A percentile compares a stretch with the other conserved stretches of the same genome.
These are phyloP conservation scores for Lordiphosa stackelbergi DNA, from an alignment of 1,140 invertebrate species.

Conservation along the genomic window DNA sequence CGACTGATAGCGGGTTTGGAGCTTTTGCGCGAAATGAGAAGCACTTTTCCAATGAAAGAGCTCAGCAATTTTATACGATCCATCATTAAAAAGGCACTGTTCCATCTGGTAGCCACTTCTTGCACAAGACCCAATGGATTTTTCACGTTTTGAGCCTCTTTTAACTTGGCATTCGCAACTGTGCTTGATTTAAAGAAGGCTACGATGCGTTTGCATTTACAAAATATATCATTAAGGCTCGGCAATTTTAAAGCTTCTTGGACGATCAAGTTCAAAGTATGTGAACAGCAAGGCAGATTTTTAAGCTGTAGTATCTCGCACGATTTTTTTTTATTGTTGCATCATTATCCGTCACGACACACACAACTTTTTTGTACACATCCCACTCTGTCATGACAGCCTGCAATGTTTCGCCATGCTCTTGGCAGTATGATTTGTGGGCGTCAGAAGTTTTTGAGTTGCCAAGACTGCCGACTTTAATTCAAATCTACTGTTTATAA, in stretches of 20 bases:
- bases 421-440: slow-evolving; percentile 12
- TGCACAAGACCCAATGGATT: slow-evolving; percentile 10
- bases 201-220: slow-evolving; percentile 21
- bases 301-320: too few relatives aligned
- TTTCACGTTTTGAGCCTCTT: slow-evolving; percentile 14
- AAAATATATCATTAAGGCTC: slow-evolving; percentile 6
- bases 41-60: slow-evolving; percentile 1
- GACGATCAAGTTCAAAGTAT: too few relatives aligned
- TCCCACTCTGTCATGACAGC: slow-evolving; percentile 11
- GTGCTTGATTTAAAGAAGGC: slow-evolving; percentile 15
- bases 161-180: slow-evolving; percentile 12
- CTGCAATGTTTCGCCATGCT: slow-evolving; percentile 7
- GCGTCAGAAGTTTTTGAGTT: neutral
- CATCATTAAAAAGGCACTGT: slow-evolving; percentile 13
- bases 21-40: slow-evolving; percentile 4
- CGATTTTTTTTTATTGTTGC: neutral
- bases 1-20: too few relatives aligned
- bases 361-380: slow-evolving; percentile 17
- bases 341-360: slow-evolving; percentile 20
- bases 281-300: too few relatives aligned
- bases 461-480: neutral
- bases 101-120: slow-evolving; percentile 16
- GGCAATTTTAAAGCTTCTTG: slow-evolving; percentile 11
- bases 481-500: slow-evolving; percentile 1
- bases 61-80: neutral